Base-by-base conservation (phyloP, 2,113 vertebrate species). In the Monopterus albus region DNA sequence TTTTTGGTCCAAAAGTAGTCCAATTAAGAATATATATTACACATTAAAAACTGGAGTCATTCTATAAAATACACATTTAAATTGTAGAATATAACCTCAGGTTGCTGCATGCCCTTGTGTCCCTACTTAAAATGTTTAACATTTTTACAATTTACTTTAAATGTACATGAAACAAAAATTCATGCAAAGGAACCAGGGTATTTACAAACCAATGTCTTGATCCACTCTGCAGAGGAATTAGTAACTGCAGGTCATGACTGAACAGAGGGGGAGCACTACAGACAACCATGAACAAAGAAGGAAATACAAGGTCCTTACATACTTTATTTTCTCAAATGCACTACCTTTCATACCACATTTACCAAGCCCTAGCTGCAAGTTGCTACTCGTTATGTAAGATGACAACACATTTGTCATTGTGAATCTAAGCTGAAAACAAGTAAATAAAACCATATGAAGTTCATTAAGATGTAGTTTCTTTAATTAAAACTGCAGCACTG, bases 401-500 rank as follows among this genome's bases (percentile, higher is more conserved):
- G 13, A 28, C n/a, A 53, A 7, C 45, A 61, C 51, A 40, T 59
- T 25, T 36, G 21, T 20, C 42, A 40, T 14, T 9, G n/a, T 26
- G 18, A 69, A 28, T 29, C 18, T n/a, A 25, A 46, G 25, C 2
- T 28, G 15, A 46, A 12, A 43, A 47, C 14, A 70, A 60, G 40
- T 8, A 63, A 49, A 78, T 26, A 47, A 46, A 72, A 47, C 21
- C 14, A 12, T 10, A 17, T 17, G 35, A 18, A 62, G 45, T 69
- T 80, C 64, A 75, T 81, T 85, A 88, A 78, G 57, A 82, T 90
- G 86, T 88, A 84, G 78, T 92, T 89, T 91, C 84, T 93, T 94
- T 93, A 92, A 91, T 93, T 87, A 91, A 93, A 92, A 92, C 86
- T 85, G 92, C 89, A 92, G 89, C 91, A 94, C 82, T 85, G 83